Conservation (phyloP, 2,113 vertebrate genomes). For the Loxodonta africana region DNA sequence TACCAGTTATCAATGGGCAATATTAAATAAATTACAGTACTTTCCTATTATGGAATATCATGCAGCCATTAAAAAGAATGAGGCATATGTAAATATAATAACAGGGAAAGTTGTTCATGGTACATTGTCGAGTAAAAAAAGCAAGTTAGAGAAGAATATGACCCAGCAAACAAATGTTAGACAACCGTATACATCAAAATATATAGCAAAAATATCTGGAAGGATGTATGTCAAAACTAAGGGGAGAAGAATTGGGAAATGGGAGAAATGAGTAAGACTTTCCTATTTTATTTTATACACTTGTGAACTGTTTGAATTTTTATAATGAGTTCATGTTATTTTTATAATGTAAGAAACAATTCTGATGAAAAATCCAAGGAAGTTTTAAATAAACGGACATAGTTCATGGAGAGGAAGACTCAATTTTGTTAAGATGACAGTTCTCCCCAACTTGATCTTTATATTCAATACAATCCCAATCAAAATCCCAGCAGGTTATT, state of each 20-base stretch:
- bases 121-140: not conserved
- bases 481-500: no score
- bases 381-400: no score
- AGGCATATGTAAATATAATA: not conserved
- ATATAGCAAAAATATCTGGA: not conserved
- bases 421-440: no score
- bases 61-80: not conserved
- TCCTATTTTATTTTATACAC: not conserved
- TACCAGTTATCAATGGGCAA: not conserved
- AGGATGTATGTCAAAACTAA: not conserved
- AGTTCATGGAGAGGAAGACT: no score
- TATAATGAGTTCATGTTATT: not conserved
- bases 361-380: no score
- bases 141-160: not conserved
- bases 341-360: not conserved
- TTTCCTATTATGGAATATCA: slow-evolving; percentile 30
- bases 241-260: not conserved
- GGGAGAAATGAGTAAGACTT: not conserved
- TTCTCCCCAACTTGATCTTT: no score
- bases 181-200: not conserved
- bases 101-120: not conserved
- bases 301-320: slow-evolving; percentile 32
- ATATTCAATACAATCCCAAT: no score
- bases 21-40: not conserved
- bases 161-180: not conserved